Conservation (phyloP, 2,797 vertebrate genomes). For the Periophthalmus magnuspinnatus region DNA sequence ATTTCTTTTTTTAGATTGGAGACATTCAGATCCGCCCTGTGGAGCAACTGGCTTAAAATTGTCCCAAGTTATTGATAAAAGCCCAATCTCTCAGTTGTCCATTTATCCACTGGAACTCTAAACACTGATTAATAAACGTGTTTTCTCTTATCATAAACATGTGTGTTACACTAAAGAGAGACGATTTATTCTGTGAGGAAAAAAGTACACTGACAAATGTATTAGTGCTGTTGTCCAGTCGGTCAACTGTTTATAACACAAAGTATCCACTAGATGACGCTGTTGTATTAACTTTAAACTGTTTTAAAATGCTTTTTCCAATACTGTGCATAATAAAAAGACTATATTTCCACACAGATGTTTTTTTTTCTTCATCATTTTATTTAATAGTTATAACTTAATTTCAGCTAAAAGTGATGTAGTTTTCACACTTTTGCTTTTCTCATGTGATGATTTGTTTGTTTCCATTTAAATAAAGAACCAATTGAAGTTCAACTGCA, state of each 20-base stretch:
- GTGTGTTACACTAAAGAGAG: too few relatives aligned
- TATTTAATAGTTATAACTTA: neutral
- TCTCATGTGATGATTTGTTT: too few relatives aligned
- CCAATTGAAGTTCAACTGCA: neutral
- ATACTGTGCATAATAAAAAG: neutral
- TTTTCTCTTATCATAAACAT: too few relatives aligned
- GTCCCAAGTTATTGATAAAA: neutral
- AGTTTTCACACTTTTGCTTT: neutral
- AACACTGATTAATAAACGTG: neutral
- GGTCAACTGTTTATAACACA: neutral
- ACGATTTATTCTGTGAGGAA: too few relatives aligned
- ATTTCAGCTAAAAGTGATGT: neutral
- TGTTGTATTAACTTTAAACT: neutral
- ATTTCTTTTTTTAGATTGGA: constrained; percentile 76
- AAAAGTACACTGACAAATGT: neutral
- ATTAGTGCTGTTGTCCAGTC: neutral
- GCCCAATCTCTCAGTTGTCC: too few relatives aligned
- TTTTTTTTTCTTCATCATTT: too few relatives aligned
- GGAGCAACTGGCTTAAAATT: constrained; percentile 76
- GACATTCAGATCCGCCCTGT: constrained; percentile 85
- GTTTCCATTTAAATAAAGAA: neutral
- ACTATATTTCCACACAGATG: too few relatives aligned
- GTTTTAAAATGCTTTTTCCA: neutral
- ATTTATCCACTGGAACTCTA: neutral
- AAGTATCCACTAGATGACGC: constrained; percentile 22